Base-by-base conservation (phyloP, 2,797 vertebrate species). In the Takifugu ocellatus region DNA sequence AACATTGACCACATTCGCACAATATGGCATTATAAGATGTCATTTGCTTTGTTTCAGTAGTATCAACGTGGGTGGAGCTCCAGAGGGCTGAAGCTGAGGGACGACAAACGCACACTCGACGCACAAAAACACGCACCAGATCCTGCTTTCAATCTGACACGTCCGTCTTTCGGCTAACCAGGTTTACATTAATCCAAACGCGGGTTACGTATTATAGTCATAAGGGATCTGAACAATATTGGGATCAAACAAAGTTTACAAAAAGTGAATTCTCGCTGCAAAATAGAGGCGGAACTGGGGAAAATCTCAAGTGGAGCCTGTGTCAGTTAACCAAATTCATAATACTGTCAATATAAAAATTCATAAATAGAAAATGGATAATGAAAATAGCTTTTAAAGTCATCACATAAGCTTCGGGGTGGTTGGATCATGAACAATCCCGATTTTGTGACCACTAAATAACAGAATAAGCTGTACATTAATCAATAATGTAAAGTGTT, bases 1-100 rank as follows among this genome's bases (percentile, higher is more conserved):
- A 83, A 66, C 7, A 68, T 74, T 66, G 74, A 75, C 87, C 83
- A 87, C 81, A 84, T 84, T 88, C 77, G 82, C 76, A 82, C 81
- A 82, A 87, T 66, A 87, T 49, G 26, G 81, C 74, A 70, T 81
- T 61, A 82, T 74, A 72, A 74, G 74, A 79, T 75, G 74, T 81
- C 44, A 78, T 74, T 85, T 63, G 66, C 75, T 83, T 83, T 64
- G 82, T 85, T 89, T 92, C 90, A 92, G 91, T 92, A 92, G 90
- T 92, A 90, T 91, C 84, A 89, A 84, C 84, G 84, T 74, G 73
- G 80, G 88, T 57, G 66, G 76, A 84, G 83, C 83, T 82, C 82
- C 84, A 76, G 77, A 62, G 70, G 72, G 75, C 64, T 60, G 54
- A 71, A 72, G 61, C 67, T 59, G 69, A 72, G 58, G 63, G 65